Evolutionary conservation across 2,113 vertebrate species (phyloP), one percentile per base, ranked within the genome.

Genomic region (Oreotrochilus melanogaster): DNA sequence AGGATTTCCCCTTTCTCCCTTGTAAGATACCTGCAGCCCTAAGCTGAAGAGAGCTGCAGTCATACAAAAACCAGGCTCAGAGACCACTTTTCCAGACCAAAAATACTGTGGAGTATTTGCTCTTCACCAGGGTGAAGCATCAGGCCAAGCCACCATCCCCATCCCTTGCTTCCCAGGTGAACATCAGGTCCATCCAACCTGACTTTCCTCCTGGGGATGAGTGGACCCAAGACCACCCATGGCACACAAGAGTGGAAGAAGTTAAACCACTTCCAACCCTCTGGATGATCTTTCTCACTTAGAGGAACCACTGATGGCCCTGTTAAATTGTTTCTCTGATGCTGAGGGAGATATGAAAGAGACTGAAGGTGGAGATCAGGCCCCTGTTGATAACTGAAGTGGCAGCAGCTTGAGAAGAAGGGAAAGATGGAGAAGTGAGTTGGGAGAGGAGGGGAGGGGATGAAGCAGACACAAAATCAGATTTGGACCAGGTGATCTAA

Each of bases 71-170:
- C 15, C 50, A 82, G 51, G 25, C 15, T 78, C 22, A 30, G 45
- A 21, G 13, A 62, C 9, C 66, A 88, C 7, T 16, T 60, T 64
- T 73, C 23, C 71, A 73, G 37, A 71, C 21, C n/a, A 33, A 85
- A 91, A 91, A 35, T 45, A 39, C 8, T 74, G 28, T 3, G 53
- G 37, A 37, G 18, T 1, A 0, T 2, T 53, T 71, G 8, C 13
- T 96, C 25, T 12, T 54, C 27, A 22, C 3, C 33, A 30, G 1
- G 5, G 31, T 19, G 37, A 62, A 84, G 31, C 18, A 37, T 42
- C n/a, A 57, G 48, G 66, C 8, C 24, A 71, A 37, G 4, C 7
- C 70, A 69, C 6, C 19, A 11, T 19, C 50, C 2, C 0, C 22
- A 53, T 27, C 54, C 28, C 25, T 62, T 43, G 4, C 13, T 25